Evolutionary conservation across 1,140 invertebrate genomes (phyloP).

Genomic region (Eueides isabella): DNA sequence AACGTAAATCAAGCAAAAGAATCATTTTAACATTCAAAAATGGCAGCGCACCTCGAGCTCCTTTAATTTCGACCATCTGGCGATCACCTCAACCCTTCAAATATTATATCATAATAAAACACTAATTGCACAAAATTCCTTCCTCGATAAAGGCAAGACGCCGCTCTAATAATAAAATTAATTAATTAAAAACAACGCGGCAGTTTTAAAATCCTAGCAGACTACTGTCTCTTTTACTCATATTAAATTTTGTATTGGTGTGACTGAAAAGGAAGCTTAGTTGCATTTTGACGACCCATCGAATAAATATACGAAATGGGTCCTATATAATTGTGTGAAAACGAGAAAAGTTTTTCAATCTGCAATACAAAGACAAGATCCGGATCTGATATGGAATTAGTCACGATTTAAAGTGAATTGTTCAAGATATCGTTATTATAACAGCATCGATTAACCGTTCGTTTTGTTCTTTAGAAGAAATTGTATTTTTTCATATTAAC

Average conservation of each 20-base stretch:
- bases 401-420: background rate
- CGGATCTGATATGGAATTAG: slow-evolving; percentile 9
- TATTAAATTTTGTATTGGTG: background rate
- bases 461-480: background rate
- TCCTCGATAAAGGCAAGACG: slow-evolving; percentile 73
- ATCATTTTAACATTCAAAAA: background rate
- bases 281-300: slow-evolving; percentile 20
- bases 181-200: slow-evolving; percentile 76
- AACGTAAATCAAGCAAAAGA: background rate
- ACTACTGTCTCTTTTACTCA: slow-evolving; percentile 35
- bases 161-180: slow-evolving; percentile 76
- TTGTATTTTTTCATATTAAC: too few relatives aligned
- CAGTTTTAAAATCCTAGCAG: slow-evolving; percentile 36
- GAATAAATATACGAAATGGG: slow-evolving; percentile 69
- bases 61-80: slow-evolving; percentile 59
- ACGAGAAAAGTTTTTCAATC: slow-evolving; percentile 79
- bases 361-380: slow-evolving; percentile 39
- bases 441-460: background rate
- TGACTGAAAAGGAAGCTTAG: slow-evolving; percentile 14
- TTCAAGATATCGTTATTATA: slow-evolving; percentile 6
- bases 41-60: background rate
- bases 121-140: slow-evolving; percentile 69
- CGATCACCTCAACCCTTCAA: slow-evolving; percentile 71
- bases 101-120: slow-evolving; percentile 80
- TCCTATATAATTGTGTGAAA: slow-evolving; percentile 64